A percentile compares a stretch with the other conserved stretches of the same genome.
These are phyloP conservation scores for silkworm (Bombyx mori) DNA, from an alignment of 1,140 invertebrate species.

Conservation along the genomic window DNA sequence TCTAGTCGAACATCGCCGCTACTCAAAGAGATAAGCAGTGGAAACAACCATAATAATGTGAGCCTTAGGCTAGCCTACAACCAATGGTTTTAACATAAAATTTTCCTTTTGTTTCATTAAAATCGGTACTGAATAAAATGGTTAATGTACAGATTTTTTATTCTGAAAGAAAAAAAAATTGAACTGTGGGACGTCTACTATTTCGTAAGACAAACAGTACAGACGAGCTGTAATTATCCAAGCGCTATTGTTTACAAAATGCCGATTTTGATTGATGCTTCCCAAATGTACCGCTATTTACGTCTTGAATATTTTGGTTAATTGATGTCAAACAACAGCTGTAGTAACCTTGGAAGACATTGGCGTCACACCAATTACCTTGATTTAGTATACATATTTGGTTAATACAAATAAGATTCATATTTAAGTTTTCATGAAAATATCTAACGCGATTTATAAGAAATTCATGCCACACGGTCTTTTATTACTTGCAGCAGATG, in stretches of 20 bases:
- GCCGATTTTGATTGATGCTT: constrained; percentile 21
- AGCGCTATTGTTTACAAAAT: constrained; percentile 15
- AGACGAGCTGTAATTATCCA: constrained; percentile 17
- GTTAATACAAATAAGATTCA: too few relatives aligned
- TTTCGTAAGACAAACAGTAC: not conserved
- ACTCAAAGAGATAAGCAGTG: too few relatives aligned
- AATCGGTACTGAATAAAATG: not conserved
- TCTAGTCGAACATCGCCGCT: too few relatives aligned
- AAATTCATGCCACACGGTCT: too few relatives aligned
- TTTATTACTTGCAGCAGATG: too few relatives aligned
- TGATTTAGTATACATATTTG: too few relatives aligned
- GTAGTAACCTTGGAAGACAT: too few relatives aligned
- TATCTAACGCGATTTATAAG: too few relatives aligned
- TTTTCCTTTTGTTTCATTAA: not conserved
- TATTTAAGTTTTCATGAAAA: too few relatives aligned
- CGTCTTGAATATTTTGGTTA: constrained; percentile 9
- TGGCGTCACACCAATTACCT: too few relatives aligned
- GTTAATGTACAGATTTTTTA: not conserved
- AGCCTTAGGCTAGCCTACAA: too few relatives aligned
- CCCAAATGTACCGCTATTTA: constrained; percentile 10
- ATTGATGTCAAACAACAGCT: not conserved
- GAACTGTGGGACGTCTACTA: not conserved
- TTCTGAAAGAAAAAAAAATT: not conserved
- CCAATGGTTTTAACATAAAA: not conserved
- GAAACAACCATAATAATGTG: too few relatives aligned